Evolutionary conservation across 2,113 vertebrate genomes (phyloP), one percentile per base, ranked within the genome.

Genomic region (Oncorhynchus nerka): DNA sequence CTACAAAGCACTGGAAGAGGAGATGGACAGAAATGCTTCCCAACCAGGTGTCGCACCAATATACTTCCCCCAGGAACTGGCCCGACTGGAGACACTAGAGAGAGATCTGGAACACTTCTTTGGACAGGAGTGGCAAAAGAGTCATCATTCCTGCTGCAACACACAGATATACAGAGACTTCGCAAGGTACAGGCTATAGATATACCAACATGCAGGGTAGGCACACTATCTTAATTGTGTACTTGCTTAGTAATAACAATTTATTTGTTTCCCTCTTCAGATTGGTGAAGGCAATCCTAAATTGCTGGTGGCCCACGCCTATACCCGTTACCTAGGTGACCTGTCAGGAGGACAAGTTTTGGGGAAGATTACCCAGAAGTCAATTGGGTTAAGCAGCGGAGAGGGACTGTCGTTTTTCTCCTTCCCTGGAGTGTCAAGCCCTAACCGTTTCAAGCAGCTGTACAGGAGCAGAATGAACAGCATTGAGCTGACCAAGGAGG

Each of bases 331-430:
- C 77, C 90, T 99, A 5, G 97, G 97, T 0, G 97, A 99, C 84
- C 93, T 99, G 19, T 99, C 97, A 0, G 97, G 97, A 4, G 97
- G 97, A 1, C 97, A 99, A 77, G 94, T 98, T 48, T 89, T 99
- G 74, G 96, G 95, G 75, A 97, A 96, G 80, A 96, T 99, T 12
- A 96, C 97, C 24, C 97, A 99, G 89, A 98, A 96, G 66, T 93
- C 95, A 15, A 84, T 99, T 0, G 90, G 92, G 48, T 88, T 99
- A 87, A 94, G 92, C 67, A 91, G 94, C 75, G 91, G 90, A 0
- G 93, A 97, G 12, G 97, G 97, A 5, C 76, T 97, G 80, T 88
- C 92, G 0, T 99, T 99, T 84, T 99, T 98, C 93, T 92, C 86
- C 15, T 99, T 99, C 9, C 94, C 95, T 0, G 79, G 89, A 0